These are phyloP conservation scores for Xenopus laevis DNA, from an alignment of 2,113 vertebrate species.

Conservation along the genomic window DNA sequence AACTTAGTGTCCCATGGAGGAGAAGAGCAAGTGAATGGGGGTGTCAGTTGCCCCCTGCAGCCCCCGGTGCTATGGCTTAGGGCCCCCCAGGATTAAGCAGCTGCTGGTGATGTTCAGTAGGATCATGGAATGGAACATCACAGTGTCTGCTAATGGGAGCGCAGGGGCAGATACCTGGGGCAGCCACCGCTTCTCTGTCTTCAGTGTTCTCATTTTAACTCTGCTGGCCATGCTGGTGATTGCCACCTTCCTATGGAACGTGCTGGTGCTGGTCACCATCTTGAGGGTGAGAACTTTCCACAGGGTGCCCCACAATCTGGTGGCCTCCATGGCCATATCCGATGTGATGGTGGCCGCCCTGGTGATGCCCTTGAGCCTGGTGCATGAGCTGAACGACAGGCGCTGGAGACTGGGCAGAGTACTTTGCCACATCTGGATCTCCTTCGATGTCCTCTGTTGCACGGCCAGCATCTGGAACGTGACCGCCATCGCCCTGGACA, in stretches of 20 bases:
- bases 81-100: background rate
- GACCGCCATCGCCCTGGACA: slow-evolving; percentile 89
- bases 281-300: slow-evolving; percentile 88
- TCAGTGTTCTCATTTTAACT: slow-evolving; percentile 78
- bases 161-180: background rate
- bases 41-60: no score
- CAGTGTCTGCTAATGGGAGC: slow-evolving; percentile 16
- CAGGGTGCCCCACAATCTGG: slow-evolving; percentile 91
- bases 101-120: background rate
- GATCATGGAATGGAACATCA: slow-evolving; percentile 32
- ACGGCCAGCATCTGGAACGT: slow-evolving; percentile 98
- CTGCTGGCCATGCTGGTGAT: slow-evolving; percentile 81
- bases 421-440: slow-evolving; percentile 91
- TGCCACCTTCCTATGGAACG: slow-evolving; percentile 91
- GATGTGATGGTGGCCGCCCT: slow-evolving; percentile 91
- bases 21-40: background rate
- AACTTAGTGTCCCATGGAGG: slow-evolving; percentile 13
- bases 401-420: slow-evolving; percentile 83
- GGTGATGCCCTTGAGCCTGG: slow-evolving; percentile 92
- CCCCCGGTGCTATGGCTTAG: slow-evolving; percentile 34
- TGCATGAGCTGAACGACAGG: slow-evolving; percentile 79
- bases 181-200: slow-evolving; percentile 68
- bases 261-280: slow-evolving; percentile 89
- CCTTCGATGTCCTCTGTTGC: slow-evolving; percentile 91
- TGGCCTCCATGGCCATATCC: slow-evolving; percentile 90